Conservation (phyloP, 2,113 vertebrate species). For the Mastomys natalensis region DNA sequence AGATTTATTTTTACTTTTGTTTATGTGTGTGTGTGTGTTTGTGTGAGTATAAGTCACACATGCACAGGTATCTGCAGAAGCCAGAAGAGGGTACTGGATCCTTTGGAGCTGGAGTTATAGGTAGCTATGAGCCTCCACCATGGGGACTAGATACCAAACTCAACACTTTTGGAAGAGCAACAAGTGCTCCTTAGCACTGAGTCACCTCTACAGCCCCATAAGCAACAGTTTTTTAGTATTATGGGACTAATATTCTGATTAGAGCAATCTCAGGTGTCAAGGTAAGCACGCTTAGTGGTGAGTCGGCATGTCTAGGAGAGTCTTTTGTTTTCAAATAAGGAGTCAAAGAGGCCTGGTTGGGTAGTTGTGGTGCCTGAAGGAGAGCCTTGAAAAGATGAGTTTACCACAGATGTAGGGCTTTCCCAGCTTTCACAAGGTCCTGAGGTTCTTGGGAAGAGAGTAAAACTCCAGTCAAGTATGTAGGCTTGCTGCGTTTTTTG, state of each 20-base stretch:
- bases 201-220: background rate
- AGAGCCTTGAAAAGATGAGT: slow-evolving; percentile 53
- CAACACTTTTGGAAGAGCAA: background rate
- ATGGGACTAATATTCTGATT: background rate
- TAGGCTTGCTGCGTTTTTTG: slow-evolving; percentile 67
- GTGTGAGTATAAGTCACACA: background rate
- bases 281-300: background rate
- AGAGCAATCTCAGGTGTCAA: background rate
- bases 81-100: background rate
- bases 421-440: slow-evolving; percentile 29
- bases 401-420: slow-evolving; percentile 62
- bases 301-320: background rate
- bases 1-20: background rate
- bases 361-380: slow-evolving; percentile 48
- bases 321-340: slow-evolving; percentile 40
- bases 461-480: slow-evolving; percentile 38
- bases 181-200: background rate
- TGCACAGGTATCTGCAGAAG: background rate
- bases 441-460: slow-evolving; percentile 64
- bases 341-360: slow-evolving; percentile 22
- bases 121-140: no score
- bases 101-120: background rate
- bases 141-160: background rate
- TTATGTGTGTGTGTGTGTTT: background rate
- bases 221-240: background rate